These are phyloP conservation scores for Gavia stellata DNA, from an alignment of 2,113 vertebrate species.

Conservation along the genomic window DNA sequence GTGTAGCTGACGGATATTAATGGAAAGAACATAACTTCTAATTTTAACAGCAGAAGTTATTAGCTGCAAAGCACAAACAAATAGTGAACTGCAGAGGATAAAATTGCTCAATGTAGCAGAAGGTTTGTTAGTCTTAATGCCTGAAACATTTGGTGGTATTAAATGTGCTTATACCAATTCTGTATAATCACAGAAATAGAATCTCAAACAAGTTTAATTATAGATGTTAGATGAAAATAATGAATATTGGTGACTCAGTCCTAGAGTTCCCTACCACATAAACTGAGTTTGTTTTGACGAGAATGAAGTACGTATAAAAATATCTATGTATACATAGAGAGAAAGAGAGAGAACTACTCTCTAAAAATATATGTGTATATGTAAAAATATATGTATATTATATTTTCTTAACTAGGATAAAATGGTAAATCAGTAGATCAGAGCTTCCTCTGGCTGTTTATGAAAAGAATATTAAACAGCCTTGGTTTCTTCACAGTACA, in stretches of 20 bases:
- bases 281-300: not conserved
- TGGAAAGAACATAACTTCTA: not conserved
- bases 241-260: not conserved
- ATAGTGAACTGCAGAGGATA: not conserved
- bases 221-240: not conserved
- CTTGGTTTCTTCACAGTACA: not conserved
- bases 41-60: slow-evolving; percentile 13
- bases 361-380: not conserved
- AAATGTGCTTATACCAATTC: not conserved
- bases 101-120: not conserved
- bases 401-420: not conserved
- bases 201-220: slow-evolving; percentile 31
- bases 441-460: not conserved
- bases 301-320: not conserved
- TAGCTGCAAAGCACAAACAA: slow-evolving; percentile 20
- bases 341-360: not conserved
- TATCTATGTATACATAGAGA: not conserved
- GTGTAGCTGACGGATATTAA: not conserved
- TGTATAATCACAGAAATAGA: not conserved
- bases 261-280: not conserved
- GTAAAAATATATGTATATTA: not conserved
- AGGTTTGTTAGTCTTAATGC: not conserved
- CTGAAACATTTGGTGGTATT: not conserved
- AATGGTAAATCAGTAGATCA: not conserved
- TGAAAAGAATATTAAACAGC: not conserved